Base-by-base conservation (phyloP, 1,140 invertebrate genomes). In the Brachionus rotundiformis region DNA sequence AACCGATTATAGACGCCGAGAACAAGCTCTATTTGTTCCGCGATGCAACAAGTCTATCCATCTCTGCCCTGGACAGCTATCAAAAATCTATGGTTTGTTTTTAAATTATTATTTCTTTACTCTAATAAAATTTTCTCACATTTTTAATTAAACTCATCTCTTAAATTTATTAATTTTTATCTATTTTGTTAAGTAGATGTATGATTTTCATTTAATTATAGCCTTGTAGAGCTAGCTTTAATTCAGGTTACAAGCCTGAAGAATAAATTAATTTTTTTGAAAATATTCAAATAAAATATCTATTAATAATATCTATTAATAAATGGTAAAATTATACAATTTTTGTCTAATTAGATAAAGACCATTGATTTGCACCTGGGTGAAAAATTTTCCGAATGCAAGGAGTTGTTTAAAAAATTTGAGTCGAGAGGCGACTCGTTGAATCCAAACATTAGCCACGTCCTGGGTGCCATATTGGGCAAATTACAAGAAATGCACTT, bases 1-100 rank as follows among this genome's bases (percentile, higher is more conserved):
- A 79, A 25, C 76, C 76, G 27, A 79, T 79, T 61, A 27, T 59
- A 3, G 76, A 79, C 16, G 76, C 76, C 29, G 76, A 79, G 23
- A 59, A 23, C 23, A 79, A 79, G 36, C 47, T 79, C 23, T 59
- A 54, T 79, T 63, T 79, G 13, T 79, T 79, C 47, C 49, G 54
- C 49, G 76, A 79, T 36, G 76, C 36, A 16, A 79, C 47, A 5
- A 59, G 33, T 39, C 10, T 27, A 11, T 79, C 76, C 11, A 79
- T 79, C 1, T 39, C 31, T 39, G 76, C 47, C 2, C 29, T 79
- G 2, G 76, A 79, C 33, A 79, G 29, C 27, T 79, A 79, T 39
- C 29, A 33, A 33, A 79, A 79, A 23, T 54, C n/a, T 23, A 79
- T 79, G 76, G 76, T 79, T 59, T n/a, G 76, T 75, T 19, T 25